A percentile compares a stretch with the other conserved stretches of the same genome.
phyloP scores from a whole-genome alignment of 2,888 invertebrate genomes.

The Leptopilina drosophilae region DNA sequence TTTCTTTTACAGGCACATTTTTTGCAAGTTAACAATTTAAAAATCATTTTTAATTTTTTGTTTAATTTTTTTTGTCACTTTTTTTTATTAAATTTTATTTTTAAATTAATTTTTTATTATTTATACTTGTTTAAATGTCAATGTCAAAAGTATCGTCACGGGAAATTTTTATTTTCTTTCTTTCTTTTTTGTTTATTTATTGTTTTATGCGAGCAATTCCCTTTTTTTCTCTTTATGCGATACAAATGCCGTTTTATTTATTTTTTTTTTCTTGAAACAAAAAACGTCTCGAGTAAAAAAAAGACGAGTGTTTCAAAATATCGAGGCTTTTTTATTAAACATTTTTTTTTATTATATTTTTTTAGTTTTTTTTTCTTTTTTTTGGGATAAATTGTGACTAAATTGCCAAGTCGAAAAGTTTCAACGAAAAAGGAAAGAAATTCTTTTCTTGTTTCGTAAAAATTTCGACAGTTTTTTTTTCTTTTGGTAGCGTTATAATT shows the following conservation, averaged over 20 bases:
- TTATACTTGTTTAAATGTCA: not conserved
- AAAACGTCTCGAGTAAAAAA: conserved; percentile 6
- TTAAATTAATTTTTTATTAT: not conserved
- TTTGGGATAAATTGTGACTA: conserved; percentile 27
- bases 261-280: not conserved
- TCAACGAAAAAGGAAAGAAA: not conserved
- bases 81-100: not conserved
- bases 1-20: conserved; percentile 33
- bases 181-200: not conserved
- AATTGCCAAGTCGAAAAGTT: conserved; percentile 9
- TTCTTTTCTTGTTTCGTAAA: not conserved
- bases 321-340: not conserved
- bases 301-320: not conserved
- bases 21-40: conserved; percentile 10
- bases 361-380: not conserved
- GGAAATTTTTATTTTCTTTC: too few species aligned
- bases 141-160: conserved; percentile 4
- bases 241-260: conserved; percentile 7
- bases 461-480: not conserved
- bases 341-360: too few species aligned
- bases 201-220: conserved; percentile 26
- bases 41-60: conserved; percentile 7
- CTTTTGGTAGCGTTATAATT: conserved; percentile 21
- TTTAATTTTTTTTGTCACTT: conserved; percentile 1
- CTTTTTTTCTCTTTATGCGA: not conserved